Evolutionary conservation across 2,888 invertebrate species (phyloP).

Genomic region (Drosophila nr. medialis): DNA sequence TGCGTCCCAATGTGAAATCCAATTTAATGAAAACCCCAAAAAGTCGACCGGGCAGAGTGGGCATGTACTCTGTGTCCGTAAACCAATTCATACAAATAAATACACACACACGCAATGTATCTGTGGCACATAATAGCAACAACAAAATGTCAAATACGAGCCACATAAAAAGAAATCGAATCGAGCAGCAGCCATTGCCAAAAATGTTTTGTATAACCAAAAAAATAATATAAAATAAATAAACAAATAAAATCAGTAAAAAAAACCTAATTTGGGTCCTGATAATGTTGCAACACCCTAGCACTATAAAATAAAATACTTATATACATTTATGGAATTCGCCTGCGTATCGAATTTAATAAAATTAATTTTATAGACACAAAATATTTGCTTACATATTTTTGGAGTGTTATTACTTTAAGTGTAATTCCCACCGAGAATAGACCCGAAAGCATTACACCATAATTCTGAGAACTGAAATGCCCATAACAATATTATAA

Average conservation of each 20-base stretch:
- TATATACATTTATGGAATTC: neutral
- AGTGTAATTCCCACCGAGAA: neutral
- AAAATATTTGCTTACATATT: neutral
- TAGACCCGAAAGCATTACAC: neutral
- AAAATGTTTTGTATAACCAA: constrained; percentile 27
- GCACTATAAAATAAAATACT: neutral
- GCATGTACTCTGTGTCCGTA: constrained; percentile 9
- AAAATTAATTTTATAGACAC: neutral
- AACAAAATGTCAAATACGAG: constrained; percentile 33
- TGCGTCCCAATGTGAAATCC: constrained; percentile 42
- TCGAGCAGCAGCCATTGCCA: constrained; percentile 36
- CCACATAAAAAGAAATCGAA: constrained; percentile 55
- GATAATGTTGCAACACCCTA: constrained; percentile 9
- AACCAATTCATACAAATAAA: neutral
- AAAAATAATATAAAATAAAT: constrained; percentile 5
- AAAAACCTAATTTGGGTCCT: neutral
- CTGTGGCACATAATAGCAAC: constrained; percentile 42
- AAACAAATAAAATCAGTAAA: neutral
- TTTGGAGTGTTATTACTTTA: neutral
- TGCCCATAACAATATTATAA: neutral
- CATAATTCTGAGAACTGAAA: neutral
- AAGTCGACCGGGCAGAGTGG: constrained; percentile 30
- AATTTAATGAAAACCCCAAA: constrained; percentile 34
- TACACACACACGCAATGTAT: constrained; percentile 1
- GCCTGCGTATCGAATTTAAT: neutral